Evolutionary conservation across 92 coral and sea anemone species (phyloP).

Genomic region (Paragorgia papillata): DNA sequence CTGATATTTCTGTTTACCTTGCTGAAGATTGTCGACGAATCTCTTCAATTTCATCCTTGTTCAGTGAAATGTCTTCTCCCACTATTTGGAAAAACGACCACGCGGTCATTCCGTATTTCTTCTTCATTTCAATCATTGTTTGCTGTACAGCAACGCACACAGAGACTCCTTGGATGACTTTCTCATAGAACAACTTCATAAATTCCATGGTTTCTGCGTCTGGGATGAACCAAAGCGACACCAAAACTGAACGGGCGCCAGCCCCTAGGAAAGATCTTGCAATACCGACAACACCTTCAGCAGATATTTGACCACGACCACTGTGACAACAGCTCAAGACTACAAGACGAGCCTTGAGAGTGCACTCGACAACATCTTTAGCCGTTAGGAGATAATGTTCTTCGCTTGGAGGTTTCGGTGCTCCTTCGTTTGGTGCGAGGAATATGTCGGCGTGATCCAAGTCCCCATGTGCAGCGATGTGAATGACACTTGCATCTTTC

Average conservation of each 20-base stretch:
- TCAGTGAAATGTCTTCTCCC: no score
- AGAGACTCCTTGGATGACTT: constrained; percentile 27
- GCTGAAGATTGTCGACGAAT: no score
- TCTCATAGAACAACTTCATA: constrained; percentile 47
- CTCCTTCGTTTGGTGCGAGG: constrained; percentile 38
- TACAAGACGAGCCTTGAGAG: constrained; percentile 48
- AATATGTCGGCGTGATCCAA: constrained; percentile 54
- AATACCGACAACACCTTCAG: constrained; percentile 60
- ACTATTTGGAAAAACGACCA: no score
- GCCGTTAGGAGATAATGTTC: constrained; percentile 47
- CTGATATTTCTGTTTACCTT: no score
- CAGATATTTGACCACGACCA: constrained; percentile 10
- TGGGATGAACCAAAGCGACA: constrained; percentile 53
- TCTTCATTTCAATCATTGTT: not conserved
- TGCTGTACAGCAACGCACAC: constrained; percentile 40
- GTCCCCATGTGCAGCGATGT: constrained; percentile 60
- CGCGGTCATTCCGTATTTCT: no score
- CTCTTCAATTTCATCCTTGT: no score
- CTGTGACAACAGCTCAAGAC: constrained; percentile 58
- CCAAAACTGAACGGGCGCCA: constrained; percentile 58
- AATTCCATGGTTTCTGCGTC: constrained; percentile 42
- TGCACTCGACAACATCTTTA: constrained; percentile 34
- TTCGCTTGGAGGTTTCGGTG: not conserved
- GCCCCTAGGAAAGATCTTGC: constrained; percentile 60
- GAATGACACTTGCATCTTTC: constrained; percentile 32